A percentile compares a stretch with the other conserved stretches of the same genome.
These are phyloP conservation scores for Liolophura sinensis DNA, from an alignment of 1,140 invertebrate genomes.

Conservation along the genomic window DNA sequence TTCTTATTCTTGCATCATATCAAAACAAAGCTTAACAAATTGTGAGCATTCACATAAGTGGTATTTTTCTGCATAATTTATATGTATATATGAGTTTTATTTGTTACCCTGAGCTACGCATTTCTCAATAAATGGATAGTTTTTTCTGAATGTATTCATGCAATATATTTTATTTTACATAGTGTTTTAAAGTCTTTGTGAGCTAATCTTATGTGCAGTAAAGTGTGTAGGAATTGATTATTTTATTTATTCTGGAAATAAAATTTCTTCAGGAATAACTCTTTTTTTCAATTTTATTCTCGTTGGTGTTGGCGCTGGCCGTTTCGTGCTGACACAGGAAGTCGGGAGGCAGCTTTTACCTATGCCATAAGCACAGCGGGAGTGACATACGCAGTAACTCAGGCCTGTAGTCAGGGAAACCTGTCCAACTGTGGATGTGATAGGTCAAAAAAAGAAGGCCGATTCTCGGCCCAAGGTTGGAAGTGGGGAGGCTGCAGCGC, in stretches of 20 bases:
- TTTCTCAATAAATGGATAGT: neutral
- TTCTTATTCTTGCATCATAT: too few relatives aligned
- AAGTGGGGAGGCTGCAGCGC: constrained; percentile 63
- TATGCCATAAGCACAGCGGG: constrained; percentile 75
- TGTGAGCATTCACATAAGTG: too few relatives aligned
- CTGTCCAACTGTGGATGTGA: constrained; percentile 84
- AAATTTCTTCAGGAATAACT: constrained; percentile 2
- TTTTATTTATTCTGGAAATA: neutral
- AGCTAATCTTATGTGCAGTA: too few relatives aligned
- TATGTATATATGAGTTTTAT: too few relatives aligned
- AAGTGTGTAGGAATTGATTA: too few relatives aligned
- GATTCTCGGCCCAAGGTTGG: constrained; percentile 42
- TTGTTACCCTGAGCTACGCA: too few relatives aligned
- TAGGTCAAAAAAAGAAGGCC: constrained; percentile 35
- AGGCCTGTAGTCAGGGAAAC: constrained; percentile 82
- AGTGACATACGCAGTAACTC: constrained; percentile 79
- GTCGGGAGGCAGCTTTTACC: constrained; percentile 62
- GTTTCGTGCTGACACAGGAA: constrained; percentile 55
- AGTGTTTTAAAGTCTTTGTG: too few relatives aligned
- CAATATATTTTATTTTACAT: too few relatives aligned
- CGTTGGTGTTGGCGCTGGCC: constrained; percentile 6
- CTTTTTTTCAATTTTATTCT: neutral
- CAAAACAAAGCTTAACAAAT: too few relatives aligned
- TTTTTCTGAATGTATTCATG: neutral
- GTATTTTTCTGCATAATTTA: too few relatives aligned